These are phyloP conservation scores for Lota lota DNA, from an alignment of 2,113 vertebrate genomes.

Conservation along the genomic window DNA sequence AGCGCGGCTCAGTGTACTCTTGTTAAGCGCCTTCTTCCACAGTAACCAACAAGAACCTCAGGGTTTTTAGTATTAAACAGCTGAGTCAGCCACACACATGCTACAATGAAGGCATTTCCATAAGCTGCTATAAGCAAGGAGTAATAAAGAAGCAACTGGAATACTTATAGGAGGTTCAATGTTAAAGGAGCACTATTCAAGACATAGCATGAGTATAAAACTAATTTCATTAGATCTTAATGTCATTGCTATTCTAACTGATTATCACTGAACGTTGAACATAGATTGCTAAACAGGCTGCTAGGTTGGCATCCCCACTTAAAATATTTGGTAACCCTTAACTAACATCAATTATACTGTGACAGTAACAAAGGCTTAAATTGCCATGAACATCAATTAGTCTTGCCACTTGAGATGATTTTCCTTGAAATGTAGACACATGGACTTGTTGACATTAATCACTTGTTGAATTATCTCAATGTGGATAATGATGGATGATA, in stretches of 20 bases:
- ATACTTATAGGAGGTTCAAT: constrained; percentile 17
- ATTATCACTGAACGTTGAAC: background rate
- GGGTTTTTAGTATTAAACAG: constrained; percentile 6
- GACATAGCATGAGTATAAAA: constrained; percentile 23
- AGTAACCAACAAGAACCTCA: constrained; percentile 12
- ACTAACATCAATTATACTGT: too few species aligned
- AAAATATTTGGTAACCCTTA: too few species aligned
- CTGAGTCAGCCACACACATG: constrained; percentile 23
- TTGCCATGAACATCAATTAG: too few species aligned
- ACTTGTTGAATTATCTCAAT: too few species aligned
- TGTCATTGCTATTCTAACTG: constrained; percentile 6
- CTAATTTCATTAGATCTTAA: constrained; percentile 18
- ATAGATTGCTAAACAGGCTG: background rate
- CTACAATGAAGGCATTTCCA: constrained; percentile 26
- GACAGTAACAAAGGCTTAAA: too few species aligned
- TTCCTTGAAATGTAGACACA: too few species aligned
- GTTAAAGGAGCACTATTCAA: background rate
- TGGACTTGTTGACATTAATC: too few species aligned
- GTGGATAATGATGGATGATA: too few species aligned
- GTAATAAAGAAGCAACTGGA: background rate
- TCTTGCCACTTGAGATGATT: too few species aligned
- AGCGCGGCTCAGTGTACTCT: constrained; percentile 32
- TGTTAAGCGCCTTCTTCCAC: constrained; percentile 33
- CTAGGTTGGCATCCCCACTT: too few species aligned
- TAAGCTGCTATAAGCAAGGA: constrained; percentile 8